phyloP scores from a whole-genome alignment of 2,888 invertebrate species.

The Rhingia campestris region DNA sequence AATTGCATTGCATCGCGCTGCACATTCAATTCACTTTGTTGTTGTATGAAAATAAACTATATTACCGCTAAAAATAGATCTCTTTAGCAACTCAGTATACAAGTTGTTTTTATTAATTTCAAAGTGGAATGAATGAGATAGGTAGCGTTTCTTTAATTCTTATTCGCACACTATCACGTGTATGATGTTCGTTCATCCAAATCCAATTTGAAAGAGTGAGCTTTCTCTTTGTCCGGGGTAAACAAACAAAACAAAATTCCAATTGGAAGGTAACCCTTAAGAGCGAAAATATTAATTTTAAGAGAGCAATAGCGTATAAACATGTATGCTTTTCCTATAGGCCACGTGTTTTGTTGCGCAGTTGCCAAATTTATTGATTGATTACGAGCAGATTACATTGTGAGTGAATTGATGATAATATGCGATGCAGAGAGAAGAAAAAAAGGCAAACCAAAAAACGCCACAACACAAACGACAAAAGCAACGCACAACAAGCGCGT shows the following conservation, averaged over 20 bases:
- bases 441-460: constrained; percentile 21
- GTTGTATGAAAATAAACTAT: constrained; percentile 4
- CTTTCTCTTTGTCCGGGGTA: background rate
- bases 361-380: constrained; percentile 57
- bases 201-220: background rate
- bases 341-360: constrained; percentile 52
- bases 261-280: too few relatives aligned
- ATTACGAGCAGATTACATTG: constrained; percentile 37
- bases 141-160: background rate
- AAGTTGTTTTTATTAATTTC: background rate
- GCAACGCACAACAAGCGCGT: constrained; percentile 31
- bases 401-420: constrained; percentile 29
- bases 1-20: constrained; percentile 17
- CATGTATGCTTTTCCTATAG: background rate
- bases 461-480: constrained; percentile 19
- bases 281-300: background rate
- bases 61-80: constrained; percentile 47
- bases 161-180: background rate
- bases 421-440: constrained; percentile 3
- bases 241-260: too few relatives aligned
- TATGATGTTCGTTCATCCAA: background rate
- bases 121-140: background rate
- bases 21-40: background rate
- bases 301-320: constrained; percentile 23
- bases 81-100: background rate